Evolutionary conservation across 2,888 invertebrate genomes (phyloP).

Genomic region (Platycnemis pennipes): DNA sequence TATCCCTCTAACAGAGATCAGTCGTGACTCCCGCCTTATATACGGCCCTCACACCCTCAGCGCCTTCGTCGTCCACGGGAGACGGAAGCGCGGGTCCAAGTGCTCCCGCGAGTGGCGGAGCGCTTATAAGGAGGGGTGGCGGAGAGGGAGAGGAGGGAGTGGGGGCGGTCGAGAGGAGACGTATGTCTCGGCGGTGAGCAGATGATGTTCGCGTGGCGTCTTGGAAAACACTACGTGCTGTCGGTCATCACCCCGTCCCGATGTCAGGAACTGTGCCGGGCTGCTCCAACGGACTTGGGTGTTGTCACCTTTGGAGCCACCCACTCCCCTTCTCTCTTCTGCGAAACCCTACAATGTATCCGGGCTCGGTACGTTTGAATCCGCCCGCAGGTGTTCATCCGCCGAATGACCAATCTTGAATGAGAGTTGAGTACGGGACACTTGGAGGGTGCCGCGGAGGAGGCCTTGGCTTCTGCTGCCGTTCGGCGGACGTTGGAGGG

Average conservation of each 20-base stretch:
- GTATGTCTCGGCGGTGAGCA: too few relatives aligned
- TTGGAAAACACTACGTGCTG: background rate
- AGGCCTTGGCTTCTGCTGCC: slow-evolving; percentile 45
- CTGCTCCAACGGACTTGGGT: background rate
- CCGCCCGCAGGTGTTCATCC: slow-evolving; percentile 41
- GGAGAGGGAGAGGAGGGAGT: background rate
- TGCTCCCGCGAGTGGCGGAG: slow-evolving; percentile 9
- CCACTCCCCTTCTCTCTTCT: background rate
- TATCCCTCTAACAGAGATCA: background rate
- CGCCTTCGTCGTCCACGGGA: background rate
- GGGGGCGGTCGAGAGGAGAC: background rate
- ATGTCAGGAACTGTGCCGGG: background rate
- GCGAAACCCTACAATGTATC: background rate
- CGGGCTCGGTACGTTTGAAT: background rate
- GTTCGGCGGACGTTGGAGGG: background rate
- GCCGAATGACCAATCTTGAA: slow-evolving; percentile 45
- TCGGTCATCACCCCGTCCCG: background rate
- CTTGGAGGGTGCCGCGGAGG: background rate
- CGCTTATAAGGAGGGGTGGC: background rate
- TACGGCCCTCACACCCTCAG: slow-evolving; percentile 32
- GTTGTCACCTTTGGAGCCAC: background rate
- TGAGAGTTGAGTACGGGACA: slow-evolving; percentile 29
- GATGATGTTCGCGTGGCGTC: background rate
- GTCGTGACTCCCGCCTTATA: slow-evolving; percentile 40
- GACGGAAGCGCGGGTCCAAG: background rate